Evolutionary conservation across 2,113 vertebrate genomes (phyloP).

Genomic region (Epinephelus moara): DNA sequence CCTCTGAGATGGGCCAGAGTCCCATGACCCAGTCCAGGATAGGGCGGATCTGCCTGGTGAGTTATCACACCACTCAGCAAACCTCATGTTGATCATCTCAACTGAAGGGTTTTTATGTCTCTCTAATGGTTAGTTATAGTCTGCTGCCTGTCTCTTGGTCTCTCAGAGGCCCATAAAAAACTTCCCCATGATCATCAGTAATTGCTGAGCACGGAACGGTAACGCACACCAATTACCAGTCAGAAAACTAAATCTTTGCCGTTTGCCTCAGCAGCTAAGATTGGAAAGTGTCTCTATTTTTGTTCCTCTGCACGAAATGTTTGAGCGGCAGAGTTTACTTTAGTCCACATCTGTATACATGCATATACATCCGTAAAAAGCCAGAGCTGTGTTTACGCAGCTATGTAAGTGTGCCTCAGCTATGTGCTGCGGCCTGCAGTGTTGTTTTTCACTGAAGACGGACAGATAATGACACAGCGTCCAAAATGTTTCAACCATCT

Average conservation of each 20-base stretch:
- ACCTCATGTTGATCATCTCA: conserved; percentile 42
- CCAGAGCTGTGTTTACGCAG: conserved; percentile 44
- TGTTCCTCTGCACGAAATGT: conserved; percentile 45
- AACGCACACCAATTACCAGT: conserved; percentile 24
- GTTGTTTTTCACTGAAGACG: conserved; percentile 26
- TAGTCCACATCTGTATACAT: conserved; percentile 39
- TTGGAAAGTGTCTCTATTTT: conserved; percentile 44
- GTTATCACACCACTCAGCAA: conserved; percentile 67
- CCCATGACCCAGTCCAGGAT: conserved; percentile 96
- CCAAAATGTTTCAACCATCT: conserved; percentile 36
- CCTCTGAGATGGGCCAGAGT: conserved; percentile 92
- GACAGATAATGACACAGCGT: conserved; percentile 26
- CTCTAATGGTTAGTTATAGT: conserved; percentile 44
- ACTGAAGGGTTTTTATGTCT: conserved; percentile 49
- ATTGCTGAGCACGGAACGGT: conserved; percentile 25
- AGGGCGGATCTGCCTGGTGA: conserved; percentile 96
- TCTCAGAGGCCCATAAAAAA: conserved; percentile 36
- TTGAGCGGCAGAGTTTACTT: conserved; percentile 45
- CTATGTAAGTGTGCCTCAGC: background rate
- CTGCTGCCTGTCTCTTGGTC: conserved; percentile 21
- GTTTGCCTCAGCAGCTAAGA: conserved; percentile 34
- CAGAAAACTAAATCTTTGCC: conserved; percentile 24
- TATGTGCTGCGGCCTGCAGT: conserved; percentile 2
- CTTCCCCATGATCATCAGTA: conserved; percentile 47
- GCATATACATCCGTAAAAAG: conserved; percentile 31